Conservation (phyloP, 2,113 vertebrate species). For the Lophura nycthemera region DNA sequence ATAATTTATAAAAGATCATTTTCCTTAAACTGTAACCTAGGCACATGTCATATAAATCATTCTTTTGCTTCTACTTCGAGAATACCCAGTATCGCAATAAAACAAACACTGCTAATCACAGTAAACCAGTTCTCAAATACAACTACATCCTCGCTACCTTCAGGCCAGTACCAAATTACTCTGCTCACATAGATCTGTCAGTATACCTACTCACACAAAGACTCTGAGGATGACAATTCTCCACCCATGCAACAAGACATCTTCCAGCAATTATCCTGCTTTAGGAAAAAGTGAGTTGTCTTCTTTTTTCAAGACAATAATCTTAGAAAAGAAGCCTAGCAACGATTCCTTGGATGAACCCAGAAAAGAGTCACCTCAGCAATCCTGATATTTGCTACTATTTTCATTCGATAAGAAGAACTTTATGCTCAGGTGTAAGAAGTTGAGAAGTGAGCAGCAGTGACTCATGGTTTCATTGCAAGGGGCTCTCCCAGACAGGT, state of each 20-base stretch:
- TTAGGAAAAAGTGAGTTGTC: background rate
- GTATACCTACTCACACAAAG: background rate
- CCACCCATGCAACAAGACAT: background rate
- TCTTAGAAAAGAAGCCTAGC: background rate
- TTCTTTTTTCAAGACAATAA: constrained; percentile 3
- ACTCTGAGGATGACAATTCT: background rate
- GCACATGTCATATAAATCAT: no score
- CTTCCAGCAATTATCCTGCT: background rate
- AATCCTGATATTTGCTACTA: constrained; percentile 50
- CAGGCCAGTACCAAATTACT: background rate
- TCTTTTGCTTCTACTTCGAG: background rate
- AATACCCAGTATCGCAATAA: background rate
- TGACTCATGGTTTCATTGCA: constrained; percentile 9
- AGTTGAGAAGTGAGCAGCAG: background rate
- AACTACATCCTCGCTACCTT: background rate
- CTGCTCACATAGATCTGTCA: background rate
- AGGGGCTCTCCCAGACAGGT: background rate
- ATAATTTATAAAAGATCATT: background rate
- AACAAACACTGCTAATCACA: background rate
- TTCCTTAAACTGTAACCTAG: background rate
- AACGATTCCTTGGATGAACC: constrained; percentile 44
- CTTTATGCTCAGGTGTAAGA: background rate
- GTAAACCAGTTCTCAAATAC: no score
- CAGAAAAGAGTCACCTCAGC: constrained; percentile 21
- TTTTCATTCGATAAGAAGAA: constrained; percentile 58